phyloP scores from a whole-genome alignment of 30 jellyfish, hydroid and myxozoan genomes.

The Mastigias papua region DNA sequence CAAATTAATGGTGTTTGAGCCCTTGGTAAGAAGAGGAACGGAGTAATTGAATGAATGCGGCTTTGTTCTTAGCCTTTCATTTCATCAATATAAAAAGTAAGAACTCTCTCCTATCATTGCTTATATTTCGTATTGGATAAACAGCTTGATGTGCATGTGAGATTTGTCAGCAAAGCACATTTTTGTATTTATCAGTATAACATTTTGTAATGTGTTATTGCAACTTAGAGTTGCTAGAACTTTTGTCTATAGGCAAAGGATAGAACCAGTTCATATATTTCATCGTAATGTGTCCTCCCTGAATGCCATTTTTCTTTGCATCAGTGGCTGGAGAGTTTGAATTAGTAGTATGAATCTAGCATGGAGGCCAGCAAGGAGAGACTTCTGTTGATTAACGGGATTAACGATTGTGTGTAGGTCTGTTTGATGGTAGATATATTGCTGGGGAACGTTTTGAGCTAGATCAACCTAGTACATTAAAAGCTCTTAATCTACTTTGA shows the following conservation, averaged over 20 bases:
- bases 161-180: background rate
- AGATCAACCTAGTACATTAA: no score
- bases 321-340: background rate
- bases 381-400: no score
- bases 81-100: background rate
- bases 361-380: no score
- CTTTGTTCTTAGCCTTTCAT: background rate
- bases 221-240: background rate
- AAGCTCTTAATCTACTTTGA: no score
- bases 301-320: background rate
- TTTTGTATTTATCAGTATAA: background rate
- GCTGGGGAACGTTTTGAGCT: no score
- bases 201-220: background rate
- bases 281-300: background rate
- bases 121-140: background rate
- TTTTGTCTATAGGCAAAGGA: background rate
- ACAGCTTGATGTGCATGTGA: background rate
- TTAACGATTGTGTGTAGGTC: no score
- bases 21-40: background rate
- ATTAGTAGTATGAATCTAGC: no score
- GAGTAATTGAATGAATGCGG: background rate
- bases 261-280: background rate
- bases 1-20: background rate
- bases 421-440: no score
- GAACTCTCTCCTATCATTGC: background rate